A percentile compares a stretch with the other conserved stretches of the same genome.
Conservation (phyloP, 2,888 invertebrate genomes). For the Phortica okadai region DNA sequence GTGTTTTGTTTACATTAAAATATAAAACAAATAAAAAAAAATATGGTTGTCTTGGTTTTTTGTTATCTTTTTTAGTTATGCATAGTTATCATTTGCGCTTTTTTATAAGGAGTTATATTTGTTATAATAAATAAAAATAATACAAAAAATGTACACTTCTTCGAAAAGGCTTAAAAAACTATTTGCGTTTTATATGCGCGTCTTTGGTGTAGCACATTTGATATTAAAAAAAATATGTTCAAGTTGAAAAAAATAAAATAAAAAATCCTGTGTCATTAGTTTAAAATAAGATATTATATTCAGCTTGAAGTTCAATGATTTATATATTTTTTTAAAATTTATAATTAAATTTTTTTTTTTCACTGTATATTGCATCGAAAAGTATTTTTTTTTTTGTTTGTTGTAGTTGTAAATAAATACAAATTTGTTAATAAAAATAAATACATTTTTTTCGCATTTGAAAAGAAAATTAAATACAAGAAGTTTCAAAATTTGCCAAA, state of each 20-base stretch:
- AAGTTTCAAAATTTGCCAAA: background rate
- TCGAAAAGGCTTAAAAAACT: background rate
- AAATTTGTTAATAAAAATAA: constrained; percentile 7
- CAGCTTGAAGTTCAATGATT: too few species aligned
- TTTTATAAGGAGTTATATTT: background rate
- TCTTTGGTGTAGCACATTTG: background rate
- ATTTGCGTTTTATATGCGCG: background rate
- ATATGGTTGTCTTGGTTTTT: too few species aligned
- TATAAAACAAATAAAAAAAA: too few species aligned
- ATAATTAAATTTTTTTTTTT: too few species aligned
- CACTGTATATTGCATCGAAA: too few species aligned
- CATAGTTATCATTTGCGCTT: constrained; percentile 10
- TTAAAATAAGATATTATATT: background rate
- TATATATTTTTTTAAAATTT: background rate
- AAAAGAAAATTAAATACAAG: background rate
- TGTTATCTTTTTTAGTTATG: too few species aligned
- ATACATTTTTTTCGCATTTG: background rate
- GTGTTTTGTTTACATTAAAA: too few species aligned
- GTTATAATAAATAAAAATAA: too few species aligned
- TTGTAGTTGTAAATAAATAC: background rate
- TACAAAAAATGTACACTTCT: too few species aligned
- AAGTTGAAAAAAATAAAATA: background rate
- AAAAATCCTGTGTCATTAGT: background rate
- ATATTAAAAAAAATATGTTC: background rate
- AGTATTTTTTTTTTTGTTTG: too few species aligned